Conservation (phyloP, 2,113 vertebrate genomes). For the Hylia prasina region DNA sequence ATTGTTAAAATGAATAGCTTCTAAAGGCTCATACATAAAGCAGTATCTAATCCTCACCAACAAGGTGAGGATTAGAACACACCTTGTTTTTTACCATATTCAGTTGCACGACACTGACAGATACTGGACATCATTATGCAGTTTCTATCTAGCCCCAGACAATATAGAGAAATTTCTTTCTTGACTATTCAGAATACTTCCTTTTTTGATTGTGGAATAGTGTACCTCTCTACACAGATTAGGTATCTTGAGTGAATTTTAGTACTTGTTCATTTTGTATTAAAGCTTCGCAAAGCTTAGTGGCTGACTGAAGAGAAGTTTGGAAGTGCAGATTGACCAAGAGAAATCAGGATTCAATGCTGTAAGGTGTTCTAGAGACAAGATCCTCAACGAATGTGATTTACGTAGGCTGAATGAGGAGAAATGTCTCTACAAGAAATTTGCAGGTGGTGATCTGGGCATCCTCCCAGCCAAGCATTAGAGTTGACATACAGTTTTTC, state of each 20-base stretch:
- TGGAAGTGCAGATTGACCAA: neutral
- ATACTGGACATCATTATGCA: neutral
- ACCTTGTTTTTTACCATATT: neutral
- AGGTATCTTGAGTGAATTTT: neutral
- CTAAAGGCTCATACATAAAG: neutral
- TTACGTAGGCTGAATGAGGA: neutral
- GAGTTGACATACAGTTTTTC: constrained; percentile 12
- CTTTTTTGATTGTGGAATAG: neutral
- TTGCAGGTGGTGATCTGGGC: constrained; percentile 30
- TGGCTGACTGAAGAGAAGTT: neutral
- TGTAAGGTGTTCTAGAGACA: neutral
- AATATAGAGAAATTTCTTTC: neutral
- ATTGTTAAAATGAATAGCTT: neutral
- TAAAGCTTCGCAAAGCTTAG: neutral
- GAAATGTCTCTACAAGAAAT: neutral
- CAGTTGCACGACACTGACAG: neutral
- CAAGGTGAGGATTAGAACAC: neutral
- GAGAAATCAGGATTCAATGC: neutral
- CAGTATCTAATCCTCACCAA: neutral
- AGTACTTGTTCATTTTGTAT: neutral
- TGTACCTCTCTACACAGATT: neutral
- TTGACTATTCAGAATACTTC: neutral
- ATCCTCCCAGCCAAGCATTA: neutral
- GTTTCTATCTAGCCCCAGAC: neutral
- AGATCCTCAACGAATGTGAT: neutral